Conservation (phyloP, 2,797 vertebrate species). For the Hoplostethus mediterraneus region DNA sequence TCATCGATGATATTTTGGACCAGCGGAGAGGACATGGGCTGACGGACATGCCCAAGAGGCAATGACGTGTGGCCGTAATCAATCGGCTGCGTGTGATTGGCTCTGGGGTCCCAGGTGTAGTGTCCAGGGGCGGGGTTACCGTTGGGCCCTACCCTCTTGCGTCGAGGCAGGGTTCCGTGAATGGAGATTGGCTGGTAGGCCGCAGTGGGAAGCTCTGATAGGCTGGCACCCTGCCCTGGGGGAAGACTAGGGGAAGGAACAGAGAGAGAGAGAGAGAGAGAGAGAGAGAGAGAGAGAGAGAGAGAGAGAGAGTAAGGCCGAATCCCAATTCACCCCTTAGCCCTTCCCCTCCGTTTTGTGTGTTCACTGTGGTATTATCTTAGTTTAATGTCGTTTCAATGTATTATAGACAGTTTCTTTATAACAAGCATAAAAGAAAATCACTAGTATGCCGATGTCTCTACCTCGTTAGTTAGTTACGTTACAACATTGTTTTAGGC, state of each 20-base stretch:
- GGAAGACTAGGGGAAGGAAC: constrained; percentile 39
- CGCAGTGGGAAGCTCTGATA: constrained; percentile 72
- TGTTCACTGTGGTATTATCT: no score
- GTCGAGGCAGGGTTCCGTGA: constrained; percentile 95
- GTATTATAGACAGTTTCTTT: no score
- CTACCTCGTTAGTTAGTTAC: no score
- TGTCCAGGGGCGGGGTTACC: constrained; percentile 31
- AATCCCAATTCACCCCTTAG: no score
- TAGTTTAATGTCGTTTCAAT: no score
- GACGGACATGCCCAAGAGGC: constrained; percentile 44
- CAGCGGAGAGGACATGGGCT: constrained; percentile 78
- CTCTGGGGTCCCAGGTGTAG: constrained; percentile 72
- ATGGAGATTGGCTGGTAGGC: constrained; percentile 90
- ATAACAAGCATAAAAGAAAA: no score
- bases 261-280: background rate
- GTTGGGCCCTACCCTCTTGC: constrained; percentile 86
- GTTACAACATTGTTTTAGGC: no score
- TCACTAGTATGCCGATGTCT: no score
- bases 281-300: background rate
- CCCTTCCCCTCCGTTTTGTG: no score
- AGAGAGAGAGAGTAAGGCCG: no score
- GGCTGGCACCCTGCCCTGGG: constrained; percentile 34
- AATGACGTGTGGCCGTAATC: constrained; percentile 45
- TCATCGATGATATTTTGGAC: constrained; percentile 87
- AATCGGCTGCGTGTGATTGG: constrained; percentile 53